Evolutionary conservation across 2,888 invertebrate genomes (phyloP), one percentile per base, ranked within the genome.

Genomic region (Eristalis arbustorum): DNA sequence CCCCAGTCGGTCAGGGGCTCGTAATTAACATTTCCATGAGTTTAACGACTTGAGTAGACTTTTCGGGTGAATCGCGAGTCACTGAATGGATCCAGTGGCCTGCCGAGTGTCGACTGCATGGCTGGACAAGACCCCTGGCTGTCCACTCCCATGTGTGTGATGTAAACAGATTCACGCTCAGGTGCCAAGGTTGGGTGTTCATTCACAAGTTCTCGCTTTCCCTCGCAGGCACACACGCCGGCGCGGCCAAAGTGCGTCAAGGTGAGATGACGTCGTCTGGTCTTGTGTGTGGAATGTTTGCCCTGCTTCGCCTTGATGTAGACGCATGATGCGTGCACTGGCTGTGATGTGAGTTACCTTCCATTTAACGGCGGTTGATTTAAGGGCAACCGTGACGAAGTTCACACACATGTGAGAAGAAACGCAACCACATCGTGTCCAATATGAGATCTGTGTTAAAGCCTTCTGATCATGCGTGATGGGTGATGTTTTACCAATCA

Each of bases 191-290:
- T 49, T 62, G 18, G 14, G 23, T 18, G 14, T 67, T 68, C 76
- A 76, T 76, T 76, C 76, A 76, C 68, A 68, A 68, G 34, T 61
- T 75, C 42, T 14, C 59, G 0, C 3, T 23, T 49, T 18, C n/a
- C 18, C n/a, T n/a, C n/a, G n/a, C n/a, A 34, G 14, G 49, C 34
- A 63, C n/a, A 10, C 34, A 23, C 22, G 22, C 10, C 18, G 37
- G 8, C 40, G 8, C 40, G 18, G n/a, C 28, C 10, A 28, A 42
- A 62, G 57, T 57, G 57, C 69, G 57, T 42, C 42, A 62, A 62
- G 61, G 62, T 72, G 72, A 62, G 49, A 49, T 42, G 22, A 62
- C 42, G 61, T 42, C 62, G 42, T 42, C 5, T 62, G 22, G 18
- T 18, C n/a, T 14, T 8, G 72, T 62, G 72, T 62, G 18, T 61